Conservation (phyloP, 2,113 vertebrate genomes). For the Nothobranchius furzeri region DNA sequence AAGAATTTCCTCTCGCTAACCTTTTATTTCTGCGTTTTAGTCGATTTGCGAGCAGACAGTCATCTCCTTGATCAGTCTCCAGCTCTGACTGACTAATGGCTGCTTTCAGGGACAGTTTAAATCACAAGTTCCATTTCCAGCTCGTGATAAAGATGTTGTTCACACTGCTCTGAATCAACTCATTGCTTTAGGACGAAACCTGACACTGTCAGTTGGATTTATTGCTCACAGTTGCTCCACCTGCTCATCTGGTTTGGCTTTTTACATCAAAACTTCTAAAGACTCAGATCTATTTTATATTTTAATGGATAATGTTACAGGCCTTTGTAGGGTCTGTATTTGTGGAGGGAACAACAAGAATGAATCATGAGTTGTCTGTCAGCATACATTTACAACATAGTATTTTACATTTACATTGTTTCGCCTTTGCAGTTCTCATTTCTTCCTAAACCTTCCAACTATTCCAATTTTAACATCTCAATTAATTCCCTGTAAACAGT, state of each 20-base stretch:
- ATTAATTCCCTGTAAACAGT: too few relatives aligned
- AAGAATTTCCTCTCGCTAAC: conserved; percentile 1
- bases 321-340: too few relatives aligned
- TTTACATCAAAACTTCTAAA: not conserved
- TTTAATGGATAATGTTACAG: not conserved
- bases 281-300: not conserved
- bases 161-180: conserved; percentile 18
- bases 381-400: too few relatives aligned
- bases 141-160: not conserved
- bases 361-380: too few relatives aligned
- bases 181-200: not conserved
- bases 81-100: conserved; percentile 26
- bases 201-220: not conserved
- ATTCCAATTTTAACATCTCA: too few relatives aligned
- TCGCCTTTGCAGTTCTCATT: too few relatives aligned
- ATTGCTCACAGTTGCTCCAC: not conserved
- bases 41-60: not conserved
- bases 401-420: too few relatives aligned
- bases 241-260: not conserved
- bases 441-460: too few relatives aligned
- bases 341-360: too few relatives aligned
- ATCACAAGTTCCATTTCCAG: conserved; percentile 28
- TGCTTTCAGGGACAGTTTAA: conserved; percentile 31
- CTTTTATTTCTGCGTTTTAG: not conserved
- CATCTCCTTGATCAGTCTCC: conserved; percentile 19